These are phyloP conservation scores for Rhynchomys soricoides DNA, from an alignment of 2,113 vertebrate species.

Conservation along the genomic window DNA sequence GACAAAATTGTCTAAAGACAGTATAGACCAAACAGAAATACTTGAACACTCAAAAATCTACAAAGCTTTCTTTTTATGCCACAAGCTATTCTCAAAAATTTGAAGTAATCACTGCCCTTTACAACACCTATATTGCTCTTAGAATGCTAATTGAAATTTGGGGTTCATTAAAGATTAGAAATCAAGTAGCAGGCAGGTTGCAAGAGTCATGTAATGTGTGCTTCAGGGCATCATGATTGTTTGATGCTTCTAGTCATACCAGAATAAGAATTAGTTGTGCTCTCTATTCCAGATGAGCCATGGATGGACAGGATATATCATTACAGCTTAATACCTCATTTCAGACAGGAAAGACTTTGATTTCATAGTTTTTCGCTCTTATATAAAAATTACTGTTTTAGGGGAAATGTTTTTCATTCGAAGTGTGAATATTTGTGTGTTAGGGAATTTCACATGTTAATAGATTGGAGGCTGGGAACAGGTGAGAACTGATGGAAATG, in stretches of 20 bases:
- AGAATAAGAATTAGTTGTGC: not conserved
- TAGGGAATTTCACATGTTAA: not conserved
- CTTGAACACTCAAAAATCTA: not conserved
- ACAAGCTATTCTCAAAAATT: not conserved
- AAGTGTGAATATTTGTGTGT: not conserved
- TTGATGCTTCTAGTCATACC: not conserved
- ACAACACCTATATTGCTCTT: not conserved
- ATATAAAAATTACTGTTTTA: not conserved
- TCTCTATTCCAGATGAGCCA: not conserved
- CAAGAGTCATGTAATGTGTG: not conserved
- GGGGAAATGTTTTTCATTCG: not conserved
- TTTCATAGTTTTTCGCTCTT: not conserved
- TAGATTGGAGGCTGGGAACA: not conserved
- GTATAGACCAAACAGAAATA: not conserved
- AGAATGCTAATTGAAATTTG: conserved; percentile 16
- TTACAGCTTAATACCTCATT: not conserved
- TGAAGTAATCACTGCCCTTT: not conserved
- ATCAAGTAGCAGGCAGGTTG: not conserved
- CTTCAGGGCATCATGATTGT: not conserved
- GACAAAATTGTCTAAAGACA: not conserved
- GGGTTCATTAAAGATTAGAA: not conserved
- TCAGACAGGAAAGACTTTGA: not conserved
- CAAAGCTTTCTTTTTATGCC: not conserved
- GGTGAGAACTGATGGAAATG: not conserved
- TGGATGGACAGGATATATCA: not conserved